Base-by-base conservation (phyloP, 2,888 invertebrate genomes). In the Drosophila subquinaria region DNA sequence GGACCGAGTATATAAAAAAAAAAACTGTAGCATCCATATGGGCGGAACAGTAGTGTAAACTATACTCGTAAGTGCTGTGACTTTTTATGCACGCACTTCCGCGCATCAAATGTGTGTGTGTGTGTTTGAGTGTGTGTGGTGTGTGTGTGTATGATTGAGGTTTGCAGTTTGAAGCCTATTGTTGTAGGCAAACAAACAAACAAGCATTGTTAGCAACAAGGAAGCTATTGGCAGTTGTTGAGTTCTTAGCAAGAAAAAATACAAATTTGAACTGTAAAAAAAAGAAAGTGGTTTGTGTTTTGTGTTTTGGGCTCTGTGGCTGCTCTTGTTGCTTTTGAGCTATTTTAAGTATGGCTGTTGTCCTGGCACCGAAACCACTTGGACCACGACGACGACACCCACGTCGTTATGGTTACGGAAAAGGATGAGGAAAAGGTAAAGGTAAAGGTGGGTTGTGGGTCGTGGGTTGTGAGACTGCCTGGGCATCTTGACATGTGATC, bases 401-500 rank as follows among this genome's bases (percentile, higher is more conserved):
- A 57, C 59, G 47, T 56, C 61, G 67, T 82, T 77, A 69, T 60
- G 56, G 55, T 38, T 38, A 30, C 68, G 66, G 56, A 60, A 42
- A 36, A 43, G 27, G 61, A 30, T 17, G 43, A 30, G 55, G 57
- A 57, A 47, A 36, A 43, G 45, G 27, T 17, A 13, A 13, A 36
- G 50, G 35, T 35, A 36, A 43, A 38, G 33, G 38, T n/a, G 8
- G n/a, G 38, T 40, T 38, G 56, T 36, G 57, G 38, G 48, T 55
- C 17, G 35, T 40, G 45, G 15, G 53, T 15, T 23, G 27, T 13
- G 33, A 17, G 65, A 40, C 17, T n/a, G 45, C 43, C 61, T 42
- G 60, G 71, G 36, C 78, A 74, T 74, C 86, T 86, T 88, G 86
- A 86, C 88, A 86, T 88, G 84, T 86, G 87, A 87, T 87, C 87